Evolutionary conservation across 2,888 invertebrate genomes (phyloP).

Genomic region (Balanococcus diminutus): DNA sequence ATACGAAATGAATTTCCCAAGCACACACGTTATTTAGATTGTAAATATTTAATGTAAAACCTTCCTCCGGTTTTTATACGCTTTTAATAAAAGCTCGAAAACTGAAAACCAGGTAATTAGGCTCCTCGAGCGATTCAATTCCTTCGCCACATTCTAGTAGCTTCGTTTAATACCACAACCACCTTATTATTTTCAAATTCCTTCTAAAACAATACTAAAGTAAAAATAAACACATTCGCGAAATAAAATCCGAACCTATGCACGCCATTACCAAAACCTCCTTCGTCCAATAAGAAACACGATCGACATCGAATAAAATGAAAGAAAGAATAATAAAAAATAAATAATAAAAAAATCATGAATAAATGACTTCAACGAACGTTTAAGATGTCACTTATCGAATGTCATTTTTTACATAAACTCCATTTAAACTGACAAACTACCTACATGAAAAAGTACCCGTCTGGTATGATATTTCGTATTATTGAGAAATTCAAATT

Average conservation of each 20-base stretch:
- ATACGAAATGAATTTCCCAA: neutral
- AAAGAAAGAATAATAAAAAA: neutral
- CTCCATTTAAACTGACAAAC: slow-evolving; percentile 38
- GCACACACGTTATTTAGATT: slow-evolving; percentile 4
- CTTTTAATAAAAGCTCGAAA: neutral
- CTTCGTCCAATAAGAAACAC: neutral
- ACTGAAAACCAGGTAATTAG: neutral
- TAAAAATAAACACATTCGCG: neutral
- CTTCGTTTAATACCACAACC: neutral
- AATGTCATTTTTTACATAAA: slow-evolving; percentile 40
- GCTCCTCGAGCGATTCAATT: neutral
- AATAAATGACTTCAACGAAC: slow-evolving; percentile 17
- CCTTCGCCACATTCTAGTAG: neutral
- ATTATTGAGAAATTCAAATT: slow-evolving; percentile 30
- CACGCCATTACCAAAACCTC: neutral
- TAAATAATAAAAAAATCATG: slow-evolving; percentile 2
- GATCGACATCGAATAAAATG: neutral
- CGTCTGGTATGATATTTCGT: slow-evolving; percentile 28
- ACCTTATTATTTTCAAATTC: neutral
- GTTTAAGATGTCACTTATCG: slow-evolving; percentile 25
- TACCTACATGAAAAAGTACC: slow-evolving; percentile 26
- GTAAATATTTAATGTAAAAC: slow-evolving; percentile 13
- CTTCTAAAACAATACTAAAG: too few relatives aligned
- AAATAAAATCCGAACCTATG: neutral
- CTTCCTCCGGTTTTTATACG: slow-evolving; percentile 6